A percentile compares a stretch with the other conserved stretches of the same genome.
These are phyloP conservation scores for Morone chrysops DNA, from an alignment of 2,113 vertebrate species.

Conservation along the genomic window DNA sequence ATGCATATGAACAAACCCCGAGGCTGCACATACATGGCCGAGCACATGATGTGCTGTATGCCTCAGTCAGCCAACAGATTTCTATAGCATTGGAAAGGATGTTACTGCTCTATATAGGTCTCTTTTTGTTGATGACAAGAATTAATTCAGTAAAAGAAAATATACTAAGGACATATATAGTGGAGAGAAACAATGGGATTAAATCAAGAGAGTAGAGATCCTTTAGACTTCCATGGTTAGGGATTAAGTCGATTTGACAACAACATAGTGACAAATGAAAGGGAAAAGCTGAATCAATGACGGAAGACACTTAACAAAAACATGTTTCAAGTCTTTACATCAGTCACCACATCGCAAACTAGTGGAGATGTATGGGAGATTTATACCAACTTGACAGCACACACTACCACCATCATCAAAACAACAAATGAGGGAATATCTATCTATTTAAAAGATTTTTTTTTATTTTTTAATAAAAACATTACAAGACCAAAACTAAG, in stretches of 20 bases:
- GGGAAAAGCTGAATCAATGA: not conserved
- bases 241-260: not conserved
- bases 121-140: conserved; percentile 9
- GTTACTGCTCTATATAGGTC: conserved; percentile 12
- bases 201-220: not conserved
- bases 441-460: not conserved
- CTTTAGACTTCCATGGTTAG: not conserved
- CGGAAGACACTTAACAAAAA: not conserved
- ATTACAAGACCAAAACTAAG: not conserved
- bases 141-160: not conserved
- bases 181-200: not conserved
- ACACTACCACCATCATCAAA: not conserved
- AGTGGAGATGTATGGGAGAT: not conserved
- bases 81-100: conserved; percentile 1
- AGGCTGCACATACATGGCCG: conserved; percentile 34
- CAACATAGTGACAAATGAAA: not conserved
- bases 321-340: not conserved
- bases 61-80: not conserved
- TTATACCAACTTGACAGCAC: not conserved
- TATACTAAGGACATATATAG: not conserved
- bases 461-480: not conserved
- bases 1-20: conserved; percentile 21
- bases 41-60: conserved; percentile 32
- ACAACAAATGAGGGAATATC: not conserved
- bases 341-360: not conserved